Conservation (phyloP, 1,140 invertebrate genomes). For the Scaptomyza hsui region DNA sequence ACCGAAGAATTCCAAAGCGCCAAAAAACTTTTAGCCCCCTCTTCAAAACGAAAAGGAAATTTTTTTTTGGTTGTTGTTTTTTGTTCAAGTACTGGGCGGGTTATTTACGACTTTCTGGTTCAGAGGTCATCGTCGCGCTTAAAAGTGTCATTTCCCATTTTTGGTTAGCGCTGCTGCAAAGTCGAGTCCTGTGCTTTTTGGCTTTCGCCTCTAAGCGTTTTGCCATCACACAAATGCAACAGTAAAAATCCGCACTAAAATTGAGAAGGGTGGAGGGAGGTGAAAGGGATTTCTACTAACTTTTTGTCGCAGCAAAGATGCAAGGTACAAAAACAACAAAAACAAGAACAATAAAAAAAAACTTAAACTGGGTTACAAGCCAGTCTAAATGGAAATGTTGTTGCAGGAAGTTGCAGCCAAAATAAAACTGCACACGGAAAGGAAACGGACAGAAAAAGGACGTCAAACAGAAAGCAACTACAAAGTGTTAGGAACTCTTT, state of each 20-base stretch:
- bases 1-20: constrained; percentile 3
- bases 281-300: constrained; percentile 13
- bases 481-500: constrained; percentile 23
- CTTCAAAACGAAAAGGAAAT: constrained; percentile 63
- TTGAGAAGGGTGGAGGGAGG: too few relatives aligned
- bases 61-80: constrained; percentile 24
- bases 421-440: constrained; percentile 52
- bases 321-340: constrained; percentile 9
- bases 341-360: background rate
- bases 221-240: constrained; percentile 67
- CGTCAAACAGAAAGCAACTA: constrained; percentile 7
- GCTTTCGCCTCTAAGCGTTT: constrained; percentile 45
- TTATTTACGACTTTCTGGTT: constrained; percentile 81
- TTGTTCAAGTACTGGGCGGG: constrained; percentile 16
- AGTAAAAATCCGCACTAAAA: constrained; percentile 19
- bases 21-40: constrained; percentile 6
- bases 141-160: constrained; percentile 80
- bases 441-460: constrained; percentile 28
- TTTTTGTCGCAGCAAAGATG: constrained; percentile 40
- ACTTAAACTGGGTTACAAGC: constrained; percentile 68
- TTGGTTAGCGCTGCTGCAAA: constrained; percentile 39
- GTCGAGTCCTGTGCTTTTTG: constrained; percentile 15
- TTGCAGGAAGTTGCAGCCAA: constrained; percentile 60
- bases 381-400: constrained; percentile 75
- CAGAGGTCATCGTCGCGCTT: constrained; percentile 79